Conservation (phyloP, 1,140 invertebrate species). For the Temnothorax nylanderi region DNA sequence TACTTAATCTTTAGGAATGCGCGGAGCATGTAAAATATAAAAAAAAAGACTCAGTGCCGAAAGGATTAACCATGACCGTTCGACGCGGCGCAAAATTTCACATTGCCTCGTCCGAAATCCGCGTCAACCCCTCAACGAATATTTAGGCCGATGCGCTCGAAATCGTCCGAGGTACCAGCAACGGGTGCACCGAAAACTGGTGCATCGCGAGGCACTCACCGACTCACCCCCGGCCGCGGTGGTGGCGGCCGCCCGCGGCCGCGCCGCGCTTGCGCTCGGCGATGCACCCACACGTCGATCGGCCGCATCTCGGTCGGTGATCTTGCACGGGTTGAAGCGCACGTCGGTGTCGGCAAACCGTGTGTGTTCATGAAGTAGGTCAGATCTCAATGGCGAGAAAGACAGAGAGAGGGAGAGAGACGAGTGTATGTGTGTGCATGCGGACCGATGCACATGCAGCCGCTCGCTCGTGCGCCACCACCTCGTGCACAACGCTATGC, state of each 20-base stretch:
- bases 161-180: constrained; percentile 60
- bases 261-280: constrained; percentile 38
- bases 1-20: no score
- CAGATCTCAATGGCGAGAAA: constrained; percentile 77
- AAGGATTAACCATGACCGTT: not conserved
- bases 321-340: constrained; percentile 69
- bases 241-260: not conserved
- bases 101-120: constrained; percentile 35
- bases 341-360: constrained; percentile 67
- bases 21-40: not conserved
- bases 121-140: constrained; percentile 6
- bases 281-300: constrained; percentile 31
- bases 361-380: constrained; percentile 75
- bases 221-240: not conserved
- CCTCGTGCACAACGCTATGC: constrained; percentile 34
- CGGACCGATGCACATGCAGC: constrained; percentile 58
- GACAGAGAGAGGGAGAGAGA: not conserved
- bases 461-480: constrained; percentile 5
- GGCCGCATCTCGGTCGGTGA: constrained; percentile 65
- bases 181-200: constrained; percentile 59
- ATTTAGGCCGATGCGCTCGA: constrained; percentile 66
- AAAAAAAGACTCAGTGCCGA: not conserved
- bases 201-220: constrained; percentile 38
- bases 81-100: not conserved
- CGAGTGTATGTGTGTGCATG: constrained; percentile 52